A percentile compares a stretch with the other conserved stretches of the same genome.
phyloP scores from a whole-genome alignment of 1,140 invertebrate species.

The Nixonia krombeini region DNA sequence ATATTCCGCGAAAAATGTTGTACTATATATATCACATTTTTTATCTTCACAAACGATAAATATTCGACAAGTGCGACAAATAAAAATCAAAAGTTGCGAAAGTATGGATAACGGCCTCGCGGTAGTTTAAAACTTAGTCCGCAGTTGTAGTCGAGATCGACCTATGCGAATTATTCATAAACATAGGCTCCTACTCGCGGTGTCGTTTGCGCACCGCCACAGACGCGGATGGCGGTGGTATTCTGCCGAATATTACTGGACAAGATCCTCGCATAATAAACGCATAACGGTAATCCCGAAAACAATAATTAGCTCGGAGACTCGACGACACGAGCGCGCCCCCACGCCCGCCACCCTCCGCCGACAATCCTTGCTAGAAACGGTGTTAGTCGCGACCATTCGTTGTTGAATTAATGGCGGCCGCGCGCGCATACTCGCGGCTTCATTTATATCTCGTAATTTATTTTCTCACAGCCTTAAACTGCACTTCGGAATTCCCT shows the following conservation, averaged over 20 bases:
- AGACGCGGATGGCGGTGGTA: constrained; percentile 51
- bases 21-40: too few relatives aligned
- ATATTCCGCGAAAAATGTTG: too few relatives aligned
- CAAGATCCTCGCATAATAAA: constrained; percentile 67
- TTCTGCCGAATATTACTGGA: constrained; percentile 64
- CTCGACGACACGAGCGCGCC: constrained; percentile 41
- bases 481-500: too few relatives aligned
- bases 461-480: not conserved
- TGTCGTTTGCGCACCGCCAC: constrained; percentile 32
- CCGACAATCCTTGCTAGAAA: constrained; percentile 50
- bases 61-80: constrained; percentile 4
- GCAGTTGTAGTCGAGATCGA: constrained; percentile 4
- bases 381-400: constrained; percentile 49
- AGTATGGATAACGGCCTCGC: constrained; percentile 3
- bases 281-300: constrained; percentile 71
- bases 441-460: not conserved
- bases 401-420: constrained; percentile 57
- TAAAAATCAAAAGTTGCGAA: not conserved
- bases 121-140: constrained; percentile 21
- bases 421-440: too few relatives aligned
- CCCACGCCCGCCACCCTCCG: constrained; percentile 11
- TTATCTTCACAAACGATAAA: too few relatives aligned
- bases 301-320: constrained; percentile 68
- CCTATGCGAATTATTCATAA: constrained; percentile 68
- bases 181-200: constrained; percentile 34